These are phyloP conservation scores for Sylvilagus floridanus DNA, from an alignment of 2,797 vertebrate species.

Conservation along the genomic window DNA sequence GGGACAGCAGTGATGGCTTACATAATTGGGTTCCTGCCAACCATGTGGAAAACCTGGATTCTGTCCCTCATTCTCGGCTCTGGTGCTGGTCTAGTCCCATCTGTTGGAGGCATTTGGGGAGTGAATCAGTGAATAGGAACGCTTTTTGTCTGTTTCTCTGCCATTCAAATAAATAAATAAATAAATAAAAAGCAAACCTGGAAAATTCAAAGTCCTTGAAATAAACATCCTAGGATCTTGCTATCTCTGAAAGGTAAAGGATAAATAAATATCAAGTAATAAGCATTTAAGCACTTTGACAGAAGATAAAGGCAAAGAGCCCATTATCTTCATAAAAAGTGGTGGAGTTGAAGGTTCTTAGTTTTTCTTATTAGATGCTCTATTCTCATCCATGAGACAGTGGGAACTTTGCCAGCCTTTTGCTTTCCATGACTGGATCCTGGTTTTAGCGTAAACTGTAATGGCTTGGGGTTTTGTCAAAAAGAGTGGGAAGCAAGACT, in stretches of 20 bases:
- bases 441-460: neutral
- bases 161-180: too few species aligned
- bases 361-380: neutral
- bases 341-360: neutral
- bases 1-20: too few species aligned
- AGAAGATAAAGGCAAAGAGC: slow-evolving; percentile 61
- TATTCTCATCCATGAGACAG: neutral
- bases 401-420: neutral
- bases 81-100: too few species aligned
- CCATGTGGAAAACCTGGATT: too few species aligned
- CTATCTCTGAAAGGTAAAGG: slow-evolving; percentile 61
- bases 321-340: slow-evolving; percentile 47
- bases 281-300: slow-evolving; percentile 41
- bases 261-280: slow-evolving; percentile 69
- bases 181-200: too few species aligned
- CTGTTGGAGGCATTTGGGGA: too few species aligned
- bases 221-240: slow-evolving; percentile 62
- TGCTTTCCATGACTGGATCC: neutral
- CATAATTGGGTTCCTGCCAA: too few species aligned
- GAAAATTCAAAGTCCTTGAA: slow-evolving; percentile 35
- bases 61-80: too few species aligned
- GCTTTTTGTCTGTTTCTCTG: too few species aligned
- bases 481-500: neutral
- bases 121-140: too few species aligned
- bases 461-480: neutral